Evolutionary conservation across 2,888 invertebrate species (phyloP), one percentile per base, ranked within the genome.

Genomic region (Aleiodes leptofemur): DNA sequence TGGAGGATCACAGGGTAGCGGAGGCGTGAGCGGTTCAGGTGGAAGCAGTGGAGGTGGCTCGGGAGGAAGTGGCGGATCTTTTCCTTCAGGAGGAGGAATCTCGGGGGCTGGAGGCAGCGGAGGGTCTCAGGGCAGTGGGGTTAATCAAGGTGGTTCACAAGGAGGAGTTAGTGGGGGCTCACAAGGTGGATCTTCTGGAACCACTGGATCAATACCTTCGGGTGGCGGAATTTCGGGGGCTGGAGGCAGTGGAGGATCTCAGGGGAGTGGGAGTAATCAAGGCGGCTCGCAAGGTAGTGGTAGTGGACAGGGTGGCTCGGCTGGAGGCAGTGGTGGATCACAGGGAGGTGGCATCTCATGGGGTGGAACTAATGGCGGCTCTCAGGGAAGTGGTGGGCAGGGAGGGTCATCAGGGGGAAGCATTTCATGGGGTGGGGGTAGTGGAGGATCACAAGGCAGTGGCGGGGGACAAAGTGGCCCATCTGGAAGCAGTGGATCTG

Each of bases 111-210:
- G 34, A 34, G 34, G 64, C 16, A 16, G 50, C 7, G 72, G 64
- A 34, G 1, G 64, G 4, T 34, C 38, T 13, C 3, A 48, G 9
- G 23, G 48, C 0, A 43, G 7, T 7, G 73, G 68, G 23, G 56
- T 50, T 11, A 31, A 31, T 59, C 73, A 68, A 72, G 69, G 69
- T 55, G 38, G 72, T 23, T 23, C 38, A n/a, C 3, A 48, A 9
- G 23, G 48, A 13, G 59, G 59, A 48, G 38, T 11, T 43, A 43
- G 6, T 7, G 73, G 68, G n/a, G 56, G 57, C 13, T 57, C 57
- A 34, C 73, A 68, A 72, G 69, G 69, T 55, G 38, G 72, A 3
- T 11, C 53, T 0, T 50, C 51, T n/a, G 23, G 16, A n/a, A n/a
- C n/a, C n/a, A n/a, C n/a, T n/a, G n/a, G n/a, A n/a, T n/a, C n/a